A percentile compares a stretch with the other conserved stretches of the same genome.
These are phyloP conservation scores for Macrosoma leucophasiata DNA, from an alignment of 2,888 invertebrate species.

Conservation along the genomic window DNA sequence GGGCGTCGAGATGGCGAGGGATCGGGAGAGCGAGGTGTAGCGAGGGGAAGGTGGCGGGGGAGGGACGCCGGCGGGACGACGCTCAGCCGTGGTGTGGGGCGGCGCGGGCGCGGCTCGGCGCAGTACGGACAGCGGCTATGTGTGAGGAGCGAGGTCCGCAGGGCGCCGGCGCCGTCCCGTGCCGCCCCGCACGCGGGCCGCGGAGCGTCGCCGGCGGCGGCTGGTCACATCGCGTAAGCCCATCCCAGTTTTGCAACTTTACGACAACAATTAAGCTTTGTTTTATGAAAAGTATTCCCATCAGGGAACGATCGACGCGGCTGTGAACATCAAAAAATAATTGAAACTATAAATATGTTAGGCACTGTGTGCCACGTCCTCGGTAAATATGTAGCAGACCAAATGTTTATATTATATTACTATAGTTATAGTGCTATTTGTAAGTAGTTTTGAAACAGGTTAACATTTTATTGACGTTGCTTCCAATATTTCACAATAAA, in stretches of 20 bases:
- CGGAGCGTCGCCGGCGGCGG: slow-evolving; percentile 71
- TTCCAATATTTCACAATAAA: too few relatives aligned
- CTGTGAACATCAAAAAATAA: slow-evolving; percentile 73
- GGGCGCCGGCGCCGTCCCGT: slow-evolving; percentile 64
- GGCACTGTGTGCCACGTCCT: slow-evolving; percentile 21
- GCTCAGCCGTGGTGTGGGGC: slow-evolving; percentile 59
- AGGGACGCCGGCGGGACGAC: slow-evolving; percentile 57
- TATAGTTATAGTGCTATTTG: too few relatives aligned
- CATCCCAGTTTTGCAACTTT: slow-evolving; percentile 78
- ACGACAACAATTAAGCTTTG: slow-evolving; percentile 77
- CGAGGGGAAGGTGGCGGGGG: slow-evolving; percentile 25
- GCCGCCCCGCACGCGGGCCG: slow-evolving; percentile 57
- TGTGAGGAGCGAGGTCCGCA: slow-evolving; percentile 34
- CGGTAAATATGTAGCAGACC: too few relatives aligned
- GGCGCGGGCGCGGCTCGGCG: slow-evolving; percentile 61
- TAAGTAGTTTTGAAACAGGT: too few relatives aligned
- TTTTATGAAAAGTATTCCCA: slow-evolving; percentile 48
- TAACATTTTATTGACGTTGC: too few relatives aligned
- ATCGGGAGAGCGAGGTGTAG: slow-evolving; percentile 25
- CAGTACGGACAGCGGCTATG: slow-evolving; percentile 33
- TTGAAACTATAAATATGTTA: slow-evolving; percentile 36
- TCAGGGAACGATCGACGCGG: slow-evolving; percentile 61
- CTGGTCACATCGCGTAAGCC: slow-evolving; percentile 84
- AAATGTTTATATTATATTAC: too few relatives aligned
- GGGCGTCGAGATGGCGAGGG: slow-evolving; percentile 26